Evolutionary conservation across 2,888 invertebrate genomes (phyloP), one percentile per base, ranked within the genome.

Genomic region (Poecilus cupreus): DNA sequence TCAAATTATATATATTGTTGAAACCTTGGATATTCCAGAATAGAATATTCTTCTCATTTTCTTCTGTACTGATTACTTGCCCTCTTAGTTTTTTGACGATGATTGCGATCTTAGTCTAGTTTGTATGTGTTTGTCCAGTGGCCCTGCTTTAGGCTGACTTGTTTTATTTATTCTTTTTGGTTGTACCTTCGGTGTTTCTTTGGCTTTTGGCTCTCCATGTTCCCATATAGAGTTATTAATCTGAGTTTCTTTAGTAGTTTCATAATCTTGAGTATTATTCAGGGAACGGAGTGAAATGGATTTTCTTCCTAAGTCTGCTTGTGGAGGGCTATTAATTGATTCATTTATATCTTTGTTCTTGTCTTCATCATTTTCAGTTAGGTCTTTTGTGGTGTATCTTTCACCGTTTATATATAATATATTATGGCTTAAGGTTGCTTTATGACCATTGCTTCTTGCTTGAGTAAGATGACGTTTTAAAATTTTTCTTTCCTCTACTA

Each of bases 1-100:
- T 64, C 10, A 32, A 24, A 13, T 24, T 64, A 8, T 11, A 32
- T 4, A 64, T 20, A 16, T 64, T 64, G 18, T 64, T 64, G 11
- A 64, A 64, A 3, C 32, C 64, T 64, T 64, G 64, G 11, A 64
- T n/a, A 26, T 64, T 64, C 32, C 64, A 64, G 0, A 64, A 64
- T 64, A 64, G 5, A 5, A 64, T 24, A 5, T 64, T 32, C 4
- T 1, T 60, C 10, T 26, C 1, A 10, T 22, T 60, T 22, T 46
- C 46, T 46, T n/a, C 46, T 46, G 46, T 46, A 6, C 46, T 46
- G 8, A 46, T 46, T 46, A 46, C 46, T 46, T 46, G 26, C 8
- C 16, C 8, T 16, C 46, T 46, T 2, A 46, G 46, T 46, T 46
- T 46, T 46, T 46, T 46, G 2, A 46, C 3, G 46, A 4, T 2